Evolutionary conservation across 2,888 invertebrate species (phyloP), one percentile per base, ranked within the genome.

Genomic region (Lasioglossum calceatum): DNA sequence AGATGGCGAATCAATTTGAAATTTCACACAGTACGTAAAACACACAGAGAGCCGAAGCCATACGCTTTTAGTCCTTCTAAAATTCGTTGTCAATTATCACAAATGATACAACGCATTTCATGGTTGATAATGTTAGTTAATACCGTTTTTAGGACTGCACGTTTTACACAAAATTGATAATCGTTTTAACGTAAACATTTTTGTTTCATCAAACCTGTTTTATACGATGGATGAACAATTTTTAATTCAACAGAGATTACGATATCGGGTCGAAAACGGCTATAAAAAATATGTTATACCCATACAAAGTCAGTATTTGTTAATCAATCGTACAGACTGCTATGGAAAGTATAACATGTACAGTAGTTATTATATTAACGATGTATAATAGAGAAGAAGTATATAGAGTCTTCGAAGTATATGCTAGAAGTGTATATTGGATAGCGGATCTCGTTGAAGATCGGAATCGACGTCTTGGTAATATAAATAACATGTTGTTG

Each of bases 381-480:
- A 39, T 85, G 79, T 84, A 79, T 72, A 84, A 72, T 84, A 79
- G 23, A n/a, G 16, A 14, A 42, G 58, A 36, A 74, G 61, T 64
- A 64, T 58, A n/a, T 58, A 58, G 58, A n/a, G 58, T 58, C 58
- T n/a, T 58, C n/a, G 58, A 58, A 58, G 12, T 58, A 58, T n/a
- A 87, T 85, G 76, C 83, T 79, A 85, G 78, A 84, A 83, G 79
- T 78, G 58, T 88, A 81, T 83, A 79, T 80, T 88, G 82, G 54
- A 79, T 70, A 74, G 36, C 2, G 36, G 50, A 76, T 78, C 67
- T 67, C 47, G 50, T 61, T 64, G 27, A 76, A 58, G 47, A 81
- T 79, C 71, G 42, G 23, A 77, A 77, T 42, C 3, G 75, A 84
- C 44, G 27, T 79, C 44, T 73, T 23, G 50, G 10, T 77, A 81